Evolutionary conservation across 2,888 invertebrate genomes (phyloP).

Genomic region (Urechis unicinctus): DNA sequence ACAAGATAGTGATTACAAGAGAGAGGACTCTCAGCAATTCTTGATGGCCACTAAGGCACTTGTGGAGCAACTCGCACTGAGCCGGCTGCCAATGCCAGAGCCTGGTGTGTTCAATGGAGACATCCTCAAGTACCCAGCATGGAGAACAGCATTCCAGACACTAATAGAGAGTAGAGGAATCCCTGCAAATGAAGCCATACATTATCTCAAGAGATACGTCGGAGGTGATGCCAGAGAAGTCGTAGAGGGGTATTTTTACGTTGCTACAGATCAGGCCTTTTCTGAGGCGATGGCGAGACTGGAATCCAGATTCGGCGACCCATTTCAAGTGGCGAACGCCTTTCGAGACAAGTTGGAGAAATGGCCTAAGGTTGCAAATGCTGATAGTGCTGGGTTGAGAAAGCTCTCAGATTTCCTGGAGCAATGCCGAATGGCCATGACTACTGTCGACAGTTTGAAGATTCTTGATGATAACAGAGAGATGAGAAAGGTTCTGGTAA

Average conservation of each 20-base stretch:
- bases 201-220: constrained; percentile 20
- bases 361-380: not conserved
- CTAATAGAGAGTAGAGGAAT: constrained; percentile 11
- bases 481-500: constrained; percentile 16
- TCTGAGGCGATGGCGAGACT: constrained; percentile 15
- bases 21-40: no score
- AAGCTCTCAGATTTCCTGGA: not conserved
- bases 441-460: not conserved
- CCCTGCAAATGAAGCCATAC: constrained; percentile 14
- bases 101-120: constrained; percentile 18
- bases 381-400: not conserved
- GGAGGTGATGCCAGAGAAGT: constrained; percentile 17
- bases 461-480: not conserved
- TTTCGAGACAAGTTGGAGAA: not conserved
- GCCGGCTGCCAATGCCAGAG: constrained; percentile 14
- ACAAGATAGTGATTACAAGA: no score
- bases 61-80: constrained; percentile 1
- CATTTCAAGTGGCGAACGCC: constrained; percentile 13
- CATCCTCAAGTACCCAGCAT: constrained; percentile 14
- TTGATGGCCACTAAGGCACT: no score
- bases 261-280: constrained; percentile 11
- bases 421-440: not conserved
- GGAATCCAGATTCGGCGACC: constrained; percentile 18
- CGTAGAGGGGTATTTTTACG: constrained; percentile 20
- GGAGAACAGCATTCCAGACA: constrained; percentile 19